Percentiles rank a stretch among this genome's conserved stretches.
phyloP scores from a whole-genome alignment of 2,113 vertebrate genomes.

The Anhinga anhinga region DNA sequence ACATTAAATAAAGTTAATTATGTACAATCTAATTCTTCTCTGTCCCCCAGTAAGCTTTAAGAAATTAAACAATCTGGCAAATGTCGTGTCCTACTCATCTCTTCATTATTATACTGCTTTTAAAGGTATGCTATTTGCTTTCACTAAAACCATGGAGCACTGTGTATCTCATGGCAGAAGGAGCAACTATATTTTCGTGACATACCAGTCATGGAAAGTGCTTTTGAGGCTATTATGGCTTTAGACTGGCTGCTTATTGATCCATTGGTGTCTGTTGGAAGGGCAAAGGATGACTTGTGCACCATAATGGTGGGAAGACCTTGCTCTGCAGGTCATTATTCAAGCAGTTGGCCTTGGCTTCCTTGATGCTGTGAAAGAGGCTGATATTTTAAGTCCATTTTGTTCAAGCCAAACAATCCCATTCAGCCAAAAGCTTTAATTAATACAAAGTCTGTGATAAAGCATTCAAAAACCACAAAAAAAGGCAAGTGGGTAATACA shows the following conservation, averaged over 20 bases:
- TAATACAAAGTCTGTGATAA: constrained; percentile 1
- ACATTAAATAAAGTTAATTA: background rate
- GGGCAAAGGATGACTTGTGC: background rate
- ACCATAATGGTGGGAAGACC: background rate
- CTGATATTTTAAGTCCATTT: background rate
- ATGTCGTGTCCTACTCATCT: background rate
- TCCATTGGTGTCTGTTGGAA: background rate
- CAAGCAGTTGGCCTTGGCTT: background rate
- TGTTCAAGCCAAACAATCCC: background rate
- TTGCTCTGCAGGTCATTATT: background rate
- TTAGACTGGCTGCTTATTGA: background rate
- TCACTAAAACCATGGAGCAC: background rate
- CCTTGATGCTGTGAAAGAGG: background rate
- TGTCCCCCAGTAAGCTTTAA: background rate
- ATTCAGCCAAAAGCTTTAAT: background rate
- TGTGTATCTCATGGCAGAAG: background rate
- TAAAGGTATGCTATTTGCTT: background rate
- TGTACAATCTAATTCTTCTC: background rate
- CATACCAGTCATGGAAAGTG: background rate
- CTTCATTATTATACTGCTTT: background rate
- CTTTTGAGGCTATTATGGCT: background rate
- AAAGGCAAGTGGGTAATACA: constrained; percentile 8
- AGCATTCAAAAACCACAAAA: background rate
- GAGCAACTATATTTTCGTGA: background rate
- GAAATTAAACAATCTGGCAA: background rate